Conservation (phyloP, 35 echinoderm and acorn worm genomes). For the Ophioderma brevispina region DNA sequence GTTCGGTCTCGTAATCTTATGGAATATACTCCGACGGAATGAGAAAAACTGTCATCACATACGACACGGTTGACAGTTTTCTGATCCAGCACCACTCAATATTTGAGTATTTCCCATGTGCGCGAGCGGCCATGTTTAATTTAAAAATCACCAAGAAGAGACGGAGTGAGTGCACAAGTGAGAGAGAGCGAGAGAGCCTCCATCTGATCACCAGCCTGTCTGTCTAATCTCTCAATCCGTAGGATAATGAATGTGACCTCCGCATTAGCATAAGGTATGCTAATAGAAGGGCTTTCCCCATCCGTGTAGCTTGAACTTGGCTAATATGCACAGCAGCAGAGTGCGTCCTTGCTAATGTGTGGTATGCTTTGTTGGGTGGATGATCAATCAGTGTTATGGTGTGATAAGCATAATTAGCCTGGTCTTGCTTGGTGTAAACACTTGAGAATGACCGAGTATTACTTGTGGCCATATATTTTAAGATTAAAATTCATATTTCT, state of each 20-base stretch:
- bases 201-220: not conserved
- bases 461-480: no score
- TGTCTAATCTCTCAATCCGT: not conserved
- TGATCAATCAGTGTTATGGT: not conserved
- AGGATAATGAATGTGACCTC: not conserved
- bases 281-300: conserved; percentile 12
- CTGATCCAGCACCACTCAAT: no score
- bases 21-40: no score
- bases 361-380: not conserved
- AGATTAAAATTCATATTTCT: no score
- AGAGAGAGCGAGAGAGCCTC: not conserved
- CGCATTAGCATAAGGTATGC: not conserved
- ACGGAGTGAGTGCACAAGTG: not conserved
- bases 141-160: not conserved
- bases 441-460: no score
- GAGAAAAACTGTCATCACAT: no score
- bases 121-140: not conserved
- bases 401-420: not conserved
- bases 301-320: not conserved
- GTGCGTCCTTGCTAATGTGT: not conserved
- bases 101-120: not conserved
- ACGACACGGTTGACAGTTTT: no score
- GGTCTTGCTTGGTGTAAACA: not conserved
- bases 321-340: not conserved
- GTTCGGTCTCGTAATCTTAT: no score